These are phyloP conservation scores for Leptodirus hochenwartii DNA, from an alignment of 2,888 invertebrate genomes.

Conservation along the genomic window DNA sequence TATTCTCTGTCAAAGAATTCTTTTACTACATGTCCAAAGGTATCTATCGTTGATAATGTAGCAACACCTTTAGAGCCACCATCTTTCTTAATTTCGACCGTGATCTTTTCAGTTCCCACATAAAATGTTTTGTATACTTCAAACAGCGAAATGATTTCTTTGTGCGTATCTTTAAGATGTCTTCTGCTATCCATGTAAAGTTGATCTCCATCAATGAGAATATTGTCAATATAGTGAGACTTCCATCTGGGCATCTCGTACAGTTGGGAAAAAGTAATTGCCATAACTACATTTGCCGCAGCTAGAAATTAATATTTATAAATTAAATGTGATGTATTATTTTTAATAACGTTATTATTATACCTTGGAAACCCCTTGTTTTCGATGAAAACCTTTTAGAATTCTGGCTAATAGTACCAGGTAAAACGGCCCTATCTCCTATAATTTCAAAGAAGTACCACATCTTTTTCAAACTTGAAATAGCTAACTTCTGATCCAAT, in stretches of 20 bases:
- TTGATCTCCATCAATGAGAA: slow-evolving; percentile 30
- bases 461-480: slow-evolving; percentile 20
- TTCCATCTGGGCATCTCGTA: slow-evolving; percentile 39
- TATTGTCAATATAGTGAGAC: slow-evolving; percentile 33
- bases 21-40: slow-evolving; percentile 12
- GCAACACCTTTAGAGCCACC: slow-evolving; percentile 12
- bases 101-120: slow-evolving; percentile 17
- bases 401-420: slow-evolving; percentile 19
- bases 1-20: slow-evolving; percentile 18
- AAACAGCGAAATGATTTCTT: slow-evolving; percentile 15
- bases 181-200: slow-evolving; percentile 25
- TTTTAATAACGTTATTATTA: background rate
- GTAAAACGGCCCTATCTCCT: slow-evolving; percentile 17
- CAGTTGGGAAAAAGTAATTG: slow-evolving; percentile 34
- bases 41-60: slow-evolving; percentile 10
- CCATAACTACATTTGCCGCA: slow-evolving; percentile 35
- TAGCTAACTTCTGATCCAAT: slow-evolving; percentile 17
- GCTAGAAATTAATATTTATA: slow-evolving; percentile 18
- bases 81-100: slow-evolving; percentile 17
- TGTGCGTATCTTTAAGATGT: slow-evolving; percentile 13
- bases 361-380: slow-evolving; percentile 23
- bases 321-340: background rate
- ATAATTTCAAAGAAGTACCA: slow-evolving; percentile 21
- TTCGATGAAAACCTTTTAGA: slow-evolving; percentile 19
- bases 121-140: slow-evolving; percentile 19